Conservation (phyloP, 2,797 vertebrate species). For the Hephaestus fuliginosus region DNA sequence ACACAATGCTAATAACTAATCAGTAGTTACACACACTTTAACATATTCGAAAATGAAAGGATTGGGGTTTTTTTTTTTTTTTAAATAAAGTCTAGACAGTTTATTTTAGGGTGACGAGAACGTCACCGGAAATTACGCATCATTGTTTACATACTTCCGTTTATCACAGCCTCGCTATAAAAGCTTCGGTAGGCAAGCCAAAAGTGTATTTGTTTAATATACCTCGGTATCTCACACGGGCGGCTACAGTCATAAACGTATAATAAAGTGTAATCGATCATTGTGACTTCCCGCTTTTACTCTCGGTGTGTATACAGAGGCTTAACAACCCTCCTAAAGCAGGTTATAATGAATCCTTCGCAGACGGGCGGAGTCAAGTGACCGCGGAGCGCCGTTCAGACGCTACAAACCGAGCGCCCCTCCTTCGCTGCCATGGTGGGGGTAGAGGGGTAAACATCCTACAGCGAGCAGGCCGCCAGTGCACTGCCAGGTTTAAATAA, state of each 20-base stretch:
- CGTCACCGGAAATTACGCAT: neutral
- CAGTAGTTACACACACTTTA: too few relatives aligned
- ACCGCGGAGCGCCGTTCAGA: neutral
- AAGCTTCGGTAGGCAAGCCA: neutral
- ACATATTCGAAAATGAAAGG: too few relatives aligned
- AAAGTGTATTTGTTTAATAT: neutral
- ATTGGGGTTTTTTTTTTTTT: too few relatives aligned
- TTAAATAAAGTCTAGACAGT: too few relatives aligned
- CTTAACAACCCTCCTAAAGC: fast-evolving
- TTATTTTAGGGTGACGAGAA: neutral
- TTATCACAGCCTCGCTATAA: too few relatives aligned
- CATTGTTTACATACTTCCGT: neutral
- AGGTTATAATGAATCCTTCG: fast-evolving
- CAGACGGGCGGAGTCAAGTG: neutral
- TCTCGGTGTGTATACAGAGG: too few relatives aligned
- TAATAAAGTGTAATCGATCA: too few relatives aligned
- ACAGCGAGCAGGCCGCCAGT: neutral
- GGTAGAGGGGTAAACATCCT: neutral
- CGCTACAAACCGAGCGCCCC: neutral
- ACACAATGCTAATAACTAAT: too few relatives aligned
- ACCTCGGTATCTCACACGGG: fast-evolving
- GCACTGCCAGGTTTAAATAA: conserved; percentile 9
- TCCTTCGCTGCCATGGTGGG: neutral
- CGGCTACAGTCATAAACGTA: too few relatives aligned
- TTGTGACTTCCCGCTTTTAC: too few relatives aligned